Base-by-base conservation (phyloP, 2,888 invertebrate species). In the Ichneumoninae sp. region DNA sequence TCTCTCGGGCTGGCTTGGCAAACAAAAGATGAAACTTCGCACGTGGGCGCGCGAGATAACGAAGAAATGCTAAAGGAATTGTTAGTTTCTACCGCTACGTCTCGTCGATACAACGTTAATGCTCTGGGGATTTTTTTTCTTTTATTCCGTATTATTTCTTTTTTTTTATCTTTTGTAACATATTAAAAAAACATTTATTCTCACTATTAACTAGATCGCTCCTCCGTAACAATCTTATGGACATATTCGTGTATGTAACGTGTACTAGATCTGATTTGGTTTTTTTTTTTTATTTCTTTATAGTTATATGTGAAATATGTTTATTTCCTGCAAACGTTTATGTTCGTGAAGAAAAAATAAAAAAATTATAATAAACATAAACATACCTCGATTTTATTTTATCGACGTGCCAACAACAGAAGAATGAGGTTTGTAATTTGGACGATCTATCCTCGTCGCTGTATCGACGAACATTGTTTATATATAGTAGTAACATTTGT, bases 131-230 rank as follows among this genome's bases (percentile, higher is more conserved):
- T 80, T 78, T 76, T 80, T 80, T 52, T 60, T 83, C 44, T 78
- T 78, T 68, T 82, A 80, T 82, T 84, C 57, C 50, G 76, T 81
- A 77, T 84, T 78, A 60, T 75, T 69, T 47, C 40, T 50, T 78
- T 81, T 85, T 68, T 68, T 16, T 57, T 69, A 13, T 52, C 44
- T 74, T 60, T 84, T 57, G 68, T 80, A 85, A 84, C 82, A 82
- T 80, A 84, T 80, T 82, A 71, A 81, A 81, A 60, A 84, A 84
- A 84, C 78, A 81, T 81, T 77, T 81, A 81, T 78, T 83, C 71
- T 72, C 65, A 57, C 84, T 79, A 84, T 79, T 75, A 84, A 79
- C 84, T 79, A 84, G 70, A 78, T 74, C 78, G 84, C 80, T 79
- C 50, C 75, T 84, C 26, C 75, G 81, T 81, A 84, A 84, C 84